phyloP scores from a whole-genome alignment of 2,888 invertebrate genomes.

The Branchellion lobata region DNA sequence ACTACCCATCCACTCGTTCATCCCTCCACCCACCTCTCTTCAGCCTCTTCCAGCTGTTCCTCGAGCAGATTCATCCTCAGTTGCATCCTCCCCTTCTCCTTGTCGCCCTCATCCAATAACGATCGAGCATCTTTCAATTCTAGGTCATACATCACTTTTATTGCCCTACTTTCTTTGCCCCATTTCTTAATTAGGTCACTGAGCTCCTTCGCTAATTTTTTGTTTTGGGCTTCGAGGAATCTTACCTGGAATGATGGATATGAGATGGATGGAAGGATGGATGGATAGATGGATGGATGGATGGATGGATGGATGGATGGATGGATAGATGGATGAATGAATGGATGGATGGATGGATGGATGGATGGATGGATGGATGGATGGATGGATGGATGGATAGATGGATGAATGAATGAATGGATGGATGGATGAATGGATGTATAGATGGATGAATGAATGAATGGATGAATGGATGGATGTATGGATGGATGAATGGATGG shows the following conservation, averaged over 20 bases:
- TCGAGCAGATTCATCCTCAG: constrained; percentile 62
- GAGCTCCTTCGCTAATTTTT: background rate
- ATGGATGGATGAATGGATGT: no score
- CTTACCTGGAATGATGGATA: background rate
- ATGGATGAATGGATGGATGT: no score
- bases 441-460: no score
- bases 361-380: no score
- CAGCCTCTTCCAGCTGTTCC: constrained; percentile 61
- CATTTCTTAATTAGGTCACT: background rate
- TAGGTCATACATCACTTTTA: constrained; percentile 63
- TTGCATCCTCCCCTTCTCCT: constrained; percentile 64
- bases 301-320: no score
- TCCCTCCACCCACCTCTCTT: constrained; percentile 54
- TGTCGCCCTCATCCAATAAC: constrained; percentile 64
- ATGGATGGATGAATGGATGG: no score
- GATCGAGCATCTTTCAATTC: constrained; percentile 64
- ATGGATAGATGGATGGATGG: background rate
- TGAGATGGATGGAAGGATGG: background rate
- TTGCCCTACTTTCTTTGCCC: background rate
- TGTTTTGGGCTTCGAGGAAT: constrained; percentile 34
- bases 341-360: background rate
- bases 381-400: no score
- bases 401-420: no score
- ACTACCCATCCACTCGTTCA: no score
- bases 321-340: no score